Evolutionary conservation across 2,113 vertebrate species (phyloP).

Genomic region (Phaethornis superciliosus): DNA sequence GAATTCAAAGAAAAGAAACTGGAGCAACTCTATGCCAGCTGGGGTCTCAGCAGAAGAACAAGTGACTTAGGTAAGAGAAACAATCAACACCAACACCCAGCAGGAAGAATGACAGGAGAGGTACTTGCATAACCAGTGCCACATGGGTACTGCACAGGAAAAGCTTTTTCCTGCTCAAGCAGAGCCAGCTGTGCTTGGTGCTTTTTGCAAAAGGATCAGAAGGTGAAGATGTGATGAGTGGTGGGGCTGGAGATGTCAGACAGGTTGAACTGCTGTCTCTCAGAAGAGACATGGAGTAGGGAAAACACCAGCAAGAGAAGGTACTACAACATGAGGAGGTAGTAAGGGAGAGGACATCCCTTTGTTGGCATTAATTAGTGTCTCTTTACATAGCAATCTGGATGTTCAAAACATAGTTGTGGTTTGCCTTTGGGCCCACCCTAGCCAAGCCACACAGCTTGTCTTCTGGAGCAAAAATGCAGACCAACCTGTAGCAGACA

Average conservation of each 20-base stretch:
- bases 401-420: neutral
- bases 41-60: neutral
- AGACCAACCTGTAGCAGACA: neutral
- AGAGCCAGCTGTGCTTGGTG: neutral
- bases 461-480: neutral
- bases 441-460: neutral
- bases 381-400: neutral
- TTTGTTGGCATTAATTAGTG: rapidly evolving
- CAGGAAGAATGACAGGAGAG: neutral
- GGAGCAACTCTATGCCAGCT: neutral
- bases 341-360: neutral
- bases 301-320: neutral
- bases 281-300: neutral
- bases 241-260: neutral
- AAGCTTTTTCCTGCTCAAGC: neutral
- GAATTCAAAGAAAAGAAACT: neutral
- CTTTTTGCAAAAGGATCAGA: neutral
- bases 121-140: neutral
- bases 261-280: neutral
- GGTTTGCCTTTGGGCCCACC: constrained; percentile 18
- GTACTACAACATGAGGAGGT: neutral
- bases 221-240: neutral
- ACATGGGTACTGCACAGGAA: rapidly evolving
- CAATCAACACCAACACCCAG: neutral
- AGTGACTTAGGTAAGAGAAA: neutral